Evolutionary conservation across 1,140 invertebrate species (phyloP), one percentile per base, ranked within the genome.

Genomic region (Diorhabda carinulata): DNA sequence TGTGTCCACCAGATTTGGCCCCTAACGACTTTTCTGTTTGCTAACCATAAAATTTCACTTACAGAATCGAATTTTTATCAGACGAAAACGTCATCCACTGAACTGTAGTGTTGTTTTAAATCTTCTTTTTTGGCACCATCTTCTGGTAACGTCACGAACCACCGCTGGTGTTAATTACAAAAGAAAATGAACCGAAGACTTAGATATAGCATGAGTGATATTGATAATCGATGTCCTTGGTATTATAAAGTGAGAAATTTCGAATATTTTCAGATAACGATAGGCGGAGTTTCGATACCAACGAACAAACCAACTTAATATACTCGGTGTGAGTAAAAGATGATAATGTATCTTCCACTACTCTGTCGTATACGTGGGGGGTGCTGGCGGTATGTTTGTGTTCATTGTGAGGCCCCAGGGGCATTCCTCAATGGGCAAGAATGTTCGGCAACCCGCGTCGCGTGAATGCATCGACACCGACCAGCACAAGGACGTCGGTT

Each of bases 311-410:
- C 47, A 52, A n/a, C n/a, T 52, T 52, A 52, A 8, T 52, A 3
- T 52, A 52, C 47, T 6, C 6, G 47, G n/a, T 25, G n/a, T 8
- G 47, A 52, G 47, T 52, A 52, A n/a, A 52, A 52, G 47, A 52
- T 52, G 47, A 52, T 52, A 52, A 52, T 52, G n/a, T 52, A 8
- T 6, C 6, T 52, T 6, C 47, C 47, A 52, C 47, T 52, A 52
- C 47, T 52, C 47, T 52, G 6, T 52, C 25, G 58, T 62, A 66
- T 62, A 66, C 70, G 67, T 64, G 72, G 45, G 72, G 66, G 72
- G 72, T 64, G 68, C 72, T 70, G 73, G 70, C 73, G 72, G 73
- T 73, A 70, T 77, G 75, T 77, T 77, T 77, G 75, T 77, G 74
- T 74, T 72, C 74, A 74, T 74, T 72, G 71, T 57, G 64, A 62